Percentiles rank a stretch among this genome's conserved stretches.
phyloP scores from a whole-genome alignment of 2,888 invertebrate species.

The Corythucha ciliata region DNA sequence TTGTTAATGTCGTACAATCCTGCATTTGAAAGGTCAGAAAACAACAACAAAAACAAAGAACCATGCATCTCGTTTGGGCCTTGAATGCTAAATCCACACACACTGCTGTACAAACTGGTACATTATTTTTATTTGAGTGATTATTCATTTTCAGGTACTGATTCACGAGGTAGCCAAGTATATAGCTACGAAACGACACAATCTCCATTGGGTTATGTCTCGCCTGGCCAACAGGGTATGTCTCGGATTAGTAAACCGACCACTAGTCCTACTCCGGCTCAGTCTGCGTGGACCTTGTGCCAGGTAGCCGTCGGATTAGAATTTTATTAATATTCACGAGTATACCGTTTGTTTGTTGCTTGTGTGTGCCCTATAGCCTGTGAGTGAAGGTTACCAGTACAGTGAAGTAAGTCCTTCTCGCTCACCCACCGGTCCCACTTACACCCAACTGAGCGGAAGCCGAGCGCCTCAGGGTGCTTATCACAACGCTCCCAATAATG shows the following conservation, averaged over 20 bases:
- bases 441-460: slow-evolving; percentile 58
- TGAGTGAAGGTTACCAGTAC: slow-evolving; percentile 43
- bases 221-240: slow-evolving; percentile 47
- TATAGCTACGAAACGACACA: slow-evolving; percentile 68
- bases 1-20: no score
- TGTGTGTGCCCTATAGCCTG: slow-evolving; percentile 22
- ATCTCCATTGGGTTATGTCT: slow-evolving; percentile 58
- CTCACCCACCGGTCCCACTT: slow-evolving; percentile 75
- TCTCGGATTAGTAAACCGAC: slow-evolving; percentile 58
- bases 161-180: slow-evolving; percentile 43
- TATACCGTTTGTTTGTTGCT: background rate
- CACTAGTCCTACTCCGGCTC: slow-evolving; percentile 62
- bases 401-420: slow-evolving; percentile 52
- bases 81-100: no score
- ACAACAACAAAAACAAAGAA: no score
- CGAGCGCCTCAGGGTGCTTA: slow-evolving; percentile 45
- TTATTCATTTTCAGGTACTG: background rate
- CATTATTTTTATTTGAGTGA: no score
- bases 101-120: no score
- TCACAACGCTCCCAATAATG: slow-evolving; percentile 15
- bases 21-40: no score
- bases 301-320: slow-evolving; percentile 39
- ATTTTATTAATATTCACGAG: background rate
- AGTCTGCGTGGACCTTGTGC: slow-evolving; percentile 52
- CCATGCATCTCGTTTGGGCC: no score